A percentile compares a stretch with the other conserved stretches of the same genome.
Conservation (phyloP, 2,113 vertebrate genomes). For the Ia io region DNA sequence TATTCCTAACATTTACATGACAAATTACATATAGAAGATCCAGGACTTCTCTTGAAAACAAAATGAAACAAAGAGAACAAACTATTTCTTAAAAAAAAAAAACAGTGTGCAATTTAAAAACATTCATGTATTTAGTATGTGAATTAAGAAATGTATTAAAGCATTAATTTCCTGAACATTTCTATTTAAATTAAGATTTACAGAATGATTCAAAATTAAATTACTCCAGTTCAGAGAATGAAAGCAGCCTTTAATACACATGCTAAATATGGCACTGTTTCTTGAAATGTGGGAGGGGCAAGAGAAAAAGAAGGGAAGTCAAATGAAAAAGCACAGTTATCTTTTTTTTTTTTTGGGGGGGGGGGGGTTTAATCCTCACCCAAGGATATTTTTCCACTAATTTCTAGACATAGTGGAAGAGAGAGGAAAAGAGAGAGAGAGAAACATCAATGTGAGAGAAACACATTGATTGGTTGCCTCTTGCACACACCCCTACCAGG, state of each 20-base stretch:
- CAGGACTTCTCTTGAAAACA: not conserved
- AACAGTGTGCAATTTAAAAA: not conserved
- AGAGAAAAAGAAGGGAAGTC: not conserved
- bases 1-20: not conserved
- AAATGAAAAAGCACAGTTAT: slow-evolving; percentile 10
- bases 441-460: no score
- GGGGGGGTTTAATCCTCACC: no score
- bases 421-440: no score
- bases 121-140: not conserved
- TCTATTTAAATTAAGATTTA: slow-evolving; percentile 18
- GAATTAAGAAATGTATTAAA: not conserved
- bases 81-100: not conserved
- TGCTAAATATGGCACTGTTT: not conserved
- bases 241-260: slow-evolving; percentile 22
- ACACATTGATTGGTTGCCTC: no score
- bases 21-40: not conserved
- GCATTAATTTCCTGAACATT: slow-evolving; percentile 17
- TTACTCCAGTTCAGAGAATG: not conserved
- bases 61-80: slow-evolving; percentile 38
- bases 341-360: no score
- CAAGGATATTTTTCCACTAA: no score
- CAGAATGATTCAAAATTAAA: slow-evolving; percentile 24
- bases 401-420: no score
- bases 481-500: no score
- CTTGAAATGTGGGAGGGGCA: not conserved